Evolutionary conservation across 2,113 vertebrate genomes (phyloP).

Genomic region (Xiphophorus maculatus): DNA sequence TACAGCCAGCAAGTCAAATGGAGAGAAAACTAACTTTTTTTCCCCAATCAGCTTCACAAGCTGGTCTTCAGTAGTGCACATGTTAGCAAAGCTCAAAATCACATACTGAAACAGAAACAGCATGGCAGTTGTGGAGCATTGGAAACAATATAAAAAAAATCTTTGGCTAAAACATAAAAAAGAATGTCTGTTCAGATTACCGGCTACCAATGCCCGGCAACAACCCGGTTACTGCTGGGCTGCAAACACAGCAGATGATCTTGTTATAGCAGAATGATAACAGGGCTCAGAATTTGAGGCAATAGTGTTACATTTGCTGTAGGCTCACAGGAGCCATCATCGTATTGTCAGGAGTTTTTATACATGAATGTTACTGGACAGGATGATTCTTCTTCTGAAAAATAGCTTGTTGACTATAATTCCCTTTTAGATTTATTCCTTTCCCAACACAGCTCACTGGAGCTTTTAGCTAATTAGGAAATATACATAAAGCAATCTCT

Average conservation of each 20-base stretch:
- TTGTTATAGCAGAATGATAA: conserved; percentile 11
- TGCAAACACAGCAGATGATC: conserved; percentile 48
- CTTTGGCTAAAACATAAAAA: conserved; percentile 31
- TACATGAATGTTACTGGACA: conserved; percentile 31
- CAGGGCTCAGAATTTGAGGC: conserved; percentile 14
- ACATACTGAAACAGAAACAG: conserved; percentile 23
- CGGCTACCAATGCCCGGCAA: not conserved
- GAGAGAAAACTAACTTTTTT: conserved; percentile 27
- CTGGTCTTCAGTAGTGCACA: conserved; percentile 28
- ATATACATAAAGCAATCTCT: conserved; percentile 53
- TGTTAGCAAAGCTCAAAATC: conserved; percentile 27
- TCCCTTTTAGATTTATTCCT: conserved; percentile 39
- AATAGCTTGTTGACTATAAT: conserved; percentile 31
- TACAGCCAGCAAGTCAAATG: conserved; percentile 22
- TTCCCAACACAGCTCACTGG: conserved; percentile 40
- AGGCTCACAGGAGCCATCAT: conserved; percentile 27
- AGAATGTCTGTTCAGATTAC: conserved; percentile 36
- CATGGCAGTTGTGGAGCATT: conserved; percentile 8
- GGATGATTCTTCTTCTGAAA: conserved; percentile 13
- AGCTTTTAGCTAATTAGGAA: conserved; percentile 58
- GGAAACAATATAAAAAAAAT: conserved; percentile 33
- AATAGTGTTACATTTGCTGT: conserved; percentile 12
- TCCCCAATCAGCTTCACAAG: conserved; percentile 43
- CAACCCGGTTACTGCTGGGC: not conserved
- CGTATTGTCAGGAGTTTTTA: conserved; percentile 31